Percentiles rank a stretch among this genome's conserved stretches.
These are phyloP conservation scores for Acholoe squamosa DNA, from an alignment of 2,888 invertebrate genomes.

Conservation along the genomic window DNA sequence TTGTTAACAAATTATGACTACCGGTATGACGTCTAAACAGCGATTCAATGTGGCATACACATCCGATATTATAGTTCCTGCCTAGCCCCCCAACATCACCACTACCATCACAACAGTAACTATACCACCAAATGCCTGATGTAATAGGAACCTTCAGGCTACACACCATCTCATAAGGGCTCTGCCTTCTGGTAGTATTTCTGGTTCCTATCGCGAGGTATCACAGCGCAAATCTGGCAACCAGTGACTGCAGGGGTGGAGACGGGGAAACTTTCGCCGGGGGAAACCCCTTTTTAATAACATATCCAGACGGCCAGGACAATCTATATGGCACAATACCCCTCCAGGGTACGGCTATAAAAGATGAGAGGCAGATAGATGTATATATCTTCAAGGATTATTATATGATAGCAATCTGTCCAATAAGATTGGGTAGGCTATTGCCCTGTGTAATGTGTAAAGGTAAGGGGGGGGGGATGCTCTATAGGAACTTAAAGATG, in stretches of 20 bases:
- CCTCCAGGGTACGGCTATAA: background rate
- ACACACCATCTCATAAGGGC: background rate
- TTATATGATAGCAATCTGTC: no score
- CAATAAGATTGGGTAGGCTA: no score
- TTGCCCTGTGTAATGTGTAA: no score
- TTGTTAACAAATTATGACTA: no score
- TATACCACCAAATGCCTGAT: background rate
- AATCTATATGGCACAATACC: background rate
- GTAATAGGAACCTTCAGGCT: conserved; percentile 17
- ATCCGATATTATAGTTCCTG: no score
- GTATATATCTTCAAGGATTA: no score
- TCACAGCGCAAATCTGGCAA: conserved; percentile 16
- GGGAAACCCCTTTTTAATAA: background rate
- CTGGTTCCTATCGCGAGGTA: conserved; percentile 11
- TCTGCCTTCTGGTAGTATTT: conserved; percentile 5
- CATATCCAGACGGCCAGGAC: background rate
- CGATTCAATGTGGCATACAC: no score
- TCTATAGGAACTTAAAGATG: no score
- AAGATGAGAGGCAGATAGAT: no score
- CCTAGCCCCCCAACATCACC: background rate
- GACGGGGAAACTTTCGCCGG: background rate
- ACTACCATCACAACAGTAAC: background rate
- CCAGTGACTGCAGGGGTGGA: background rate
- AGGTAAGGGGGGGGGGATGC: no score
- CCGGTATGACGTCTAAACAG: no score